Evolutionary conservation across 2,113 vertebrate genomes (phyloP), one percentile per base, ranked within the genome.

Genomic region (Oncorhynchus keta): DNA sequence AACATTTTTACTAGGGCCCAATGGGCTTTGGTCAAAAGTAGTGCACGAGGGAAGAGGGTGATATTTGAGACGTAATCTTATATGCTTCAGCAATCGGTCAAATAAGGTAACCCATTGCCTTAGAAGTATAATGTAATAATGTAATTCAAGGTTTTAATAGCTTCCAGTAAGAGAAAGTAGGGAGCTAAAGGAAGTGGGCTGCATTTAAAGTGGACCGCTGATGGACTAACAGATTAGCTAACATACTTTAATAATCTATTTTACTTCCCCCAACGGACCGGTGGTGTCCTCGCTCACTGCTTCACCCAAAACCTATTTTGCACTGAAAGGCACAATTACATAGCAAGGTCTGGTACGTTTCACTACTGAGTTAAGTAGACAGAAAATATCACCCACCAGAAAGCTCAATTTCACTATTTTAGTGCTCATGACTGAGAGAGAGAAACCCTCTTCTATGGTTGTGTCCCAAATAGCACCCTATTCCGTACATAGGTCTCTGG

Each of bases 301-400:
- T 26, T 81, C 22, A 74, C 59, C 74, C 62, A 82, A 79, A 78
- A 2, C 30, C 57, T 73, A 79, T 85, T 88, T 86, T 55, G 62
- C 24, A 30, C 5, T 76, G 72, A 73, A 73, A 72, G 68, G 65
- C 57, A 72, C 11, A 67, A 70, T 78, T 5, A 30, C 49, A 76
- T 75, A 79, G 16, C 2, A 72, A 51, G 35, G 28, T 7, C 35
- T 69, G 78, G 39, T 70, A 64, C 18, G 1, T 55, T 77, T 57
- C 68, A 74, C 66, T 70, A 79, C 83, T 79, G 75, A 62, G 82
- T 81, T 66, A 61, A 69, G 75, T 39, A 77, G 76, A 78, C 85
- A 28, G 6, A 18, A 28, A 39, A 6, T 14, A 18, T 39, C 4
- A 11, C 35, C 7, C 35, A 22, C 55, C 73, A 78, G 82, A 79